phyloP scores from a whole-genome alignment of 2,888 invertebrate species.

The Agrochola lota region DNA sequence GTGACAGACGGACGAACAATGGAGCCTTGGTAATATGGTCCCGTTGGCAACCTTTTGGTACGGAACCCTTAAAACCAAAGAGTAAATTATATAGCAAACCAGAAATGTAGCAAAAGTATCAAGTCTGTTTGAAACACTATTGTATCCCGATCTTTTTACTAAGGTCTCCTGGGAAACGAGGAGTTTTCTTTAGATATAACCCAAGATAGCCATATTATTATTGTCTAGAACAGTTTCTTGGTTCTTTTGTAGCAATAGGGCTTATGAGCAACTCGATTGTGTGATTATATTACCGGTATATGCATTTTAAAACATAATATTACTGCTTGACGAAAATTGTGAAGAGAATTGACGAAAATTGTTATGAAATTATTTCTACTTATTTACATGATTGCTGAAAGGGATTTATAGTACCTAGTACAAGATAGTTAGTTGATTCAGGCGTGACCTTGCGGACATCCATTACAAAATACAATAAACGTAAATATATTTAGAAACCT shows the following conservation, averaged over 20 bases:
- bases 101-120: constrained; percentile 21
- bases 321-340: constrained; percentile 7
- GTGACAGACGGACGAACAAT: too few species aligned
- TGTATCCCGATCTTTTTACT: constrained; percentile 10
- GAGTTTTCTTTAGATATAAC: constrained; percentile 23
- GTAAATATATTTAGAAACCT: too few species aligned
- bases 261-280: constrained; percentile 5
- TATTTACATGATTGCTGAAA: not conserved
- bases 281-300: constrained; percentile 1
- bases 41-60: too few species aligned
- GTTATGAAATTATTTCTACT: not conserved
- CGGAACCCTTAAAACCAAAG: not conserved
- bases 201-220: constrained; percentile 24
- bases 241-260: constrained; percentile 13
- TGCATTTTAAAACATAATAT: constrained; percentile 1
- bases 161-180: constrained; percentile 22
- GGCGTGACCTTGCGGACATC: too few species aligned
- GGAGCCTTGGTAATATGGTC: too few species aligned
- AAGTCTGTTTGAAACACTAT: not conserved
- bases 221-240: constrained; percentile 29
- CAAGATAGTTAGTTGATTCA: too few species aligned
- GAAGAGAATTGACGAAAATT: not conserved
- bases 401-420: not conserved
- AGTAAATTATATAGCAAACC: not conserved
- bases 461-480: too few species aligned